phyloP scores from a whole-genome alignment of 1,140 invertebrate genomes.

The Mamestra configurata region DNA sequence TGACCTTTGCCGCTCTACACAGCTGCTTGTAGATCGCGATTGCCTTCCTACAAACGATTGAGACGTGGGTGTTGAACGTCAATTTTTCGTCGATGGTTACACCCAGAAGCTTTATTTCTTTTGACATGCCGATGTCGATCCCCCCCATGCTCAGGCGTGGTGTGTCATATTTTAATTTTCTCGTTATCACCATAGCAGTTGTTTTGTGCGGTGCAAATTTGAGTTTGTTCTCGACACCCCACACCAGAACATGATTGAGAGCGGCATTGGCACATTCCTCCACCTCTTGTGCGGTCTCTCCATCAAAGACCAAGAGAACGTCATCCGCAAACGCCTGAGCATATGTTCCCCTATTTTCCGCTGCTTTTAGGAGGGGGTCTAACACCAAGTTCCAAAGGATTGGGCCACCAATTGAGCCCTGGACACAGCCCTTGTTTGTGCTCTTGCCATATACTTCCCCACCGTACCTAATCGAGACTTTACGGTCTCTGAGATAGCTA shows the following conservation, averaged over 20 bases:
- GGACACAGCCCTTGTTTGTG: constrained; percentile 30
- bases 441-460: not conserved
- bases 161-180: not conserved
- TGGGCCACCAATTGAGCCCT: not conserved
- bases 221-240: constrained; percentile 15
- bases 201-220: too few species aligned
- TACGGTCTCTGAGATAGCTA: constrained; percentile 9
- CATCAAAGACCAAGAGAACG: constrained; percentile 22
- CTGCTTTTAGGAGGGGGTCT: constrained; percentile 29
- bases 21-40: constrained; percentile 29
- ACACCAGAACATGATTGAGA: constrained; percentile 3
- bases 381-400: constrained; percentile 39
- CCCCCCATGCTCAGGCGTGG: constrained; percentile 11
- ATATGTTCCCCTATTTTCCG: not conserved
- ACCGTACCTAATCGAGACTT: constrained; percentile 21
- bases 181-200: not conserved
- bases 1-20: constrained; percentile 23
- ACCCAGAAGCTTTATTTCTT: constrained; percentile 48
- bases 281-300: constrained; percentile 2
- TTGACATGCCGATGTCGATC: too few species aligned
- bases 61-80: constrained; percentile 42
- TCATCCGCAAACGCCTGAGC: constrained; percentile 42
- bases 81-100: constrained; percentile 36
- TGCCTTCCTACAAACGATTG: constrained; percentile 22
- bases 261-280: constrained; percentile 4